Evolutionary conservation across 2,113 vertebrate genomes (phyloP), one percentile per base, ranked within the genome.

Genomic region (Ptyas mucosa): DNA sequence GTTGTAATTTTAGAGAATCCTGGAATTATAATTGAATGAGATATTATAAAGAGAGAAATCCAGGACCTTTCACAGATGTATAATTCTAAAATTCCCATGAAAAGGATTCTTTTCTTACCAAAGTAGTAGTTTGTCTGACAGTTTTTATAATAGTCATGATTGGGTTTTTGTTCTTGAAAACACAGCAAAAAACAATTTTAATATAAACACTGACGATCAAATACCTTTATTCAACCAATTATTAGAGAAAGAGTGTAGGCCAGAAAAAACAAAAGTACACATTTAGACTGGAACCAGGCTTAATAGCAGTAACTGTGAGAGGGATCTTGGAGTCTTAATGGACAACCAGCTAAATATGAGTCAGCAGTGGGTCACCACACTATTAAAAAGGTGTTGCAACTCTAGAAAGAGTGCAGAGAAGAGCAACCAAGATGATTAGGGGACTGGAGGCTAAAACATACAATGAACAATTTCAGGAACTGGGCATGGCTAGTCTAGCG

Each of bases 171-270:
- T 87, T 29, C 90, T 94, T 91, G 92, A 57, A 91, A 75, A 21
- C 1, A 20, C 0, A 94, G 87, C 21, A 43, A 11, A 89, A 18
- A 9, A 87, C 15, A 0, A 90, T 2, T 89, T 93, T 52, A 91
- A 7, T 53, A 64, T 92, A 89, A 75, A 89, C 88, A 24, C 21
- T 39, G 14, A 86, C 2, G 5, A 20, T 14, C 54, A 86, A 1
- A 26, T 1, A 89, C 34, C 89, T 39, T 8, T 34, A 51, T 95
- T 92, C 1, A 12, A 1, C 11, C 49, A 94, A 85, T 34, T 49
- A 92, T 12, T 39, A 2, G 20, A 20, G 8, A 43, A 94, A 95
- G 94, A 49, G 54, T 89, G 93, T 94, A 46, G 43, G 43, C 43
- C 3, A 46, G 43, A 46, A 46, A 46, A 46, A 46, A 46, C 43